phyloP scores from a whole-genome alignment of 2,113 vertebrate species.

The Callaeas wilsoni region DNA sequence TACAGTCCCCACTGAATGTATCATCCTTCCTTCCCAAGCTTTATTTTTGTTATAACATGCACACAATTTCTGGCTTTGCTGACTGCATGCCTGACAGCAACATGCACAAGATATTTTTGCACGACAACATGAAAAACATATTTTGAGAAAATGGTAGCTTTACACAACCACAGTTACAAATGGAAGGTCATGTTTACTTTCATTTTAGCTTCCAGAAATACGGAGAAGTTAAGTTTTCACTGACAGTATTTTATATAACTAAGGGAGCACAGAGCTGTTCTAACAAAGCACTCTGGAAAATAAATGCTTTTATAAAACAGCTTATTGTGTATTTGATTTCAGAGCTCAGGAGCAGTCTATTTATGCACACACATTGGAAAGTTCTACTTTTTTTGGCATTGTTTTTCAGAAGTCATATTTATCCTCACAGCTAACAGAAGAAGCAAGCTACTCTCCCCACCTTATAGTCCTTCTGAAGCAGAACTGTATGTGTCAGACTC shows the following conservation, averaged over 20 bases:
- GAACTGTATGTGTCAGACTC: conserved; percentile 82
- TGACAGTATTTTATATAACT: neutral
- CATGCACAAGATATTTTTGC: neutral
- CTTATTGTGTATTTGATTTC: neutral
- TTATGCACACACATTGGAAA: neutral
- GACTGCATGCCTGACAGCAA: neutral
- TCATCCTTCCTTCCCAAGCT: neutral
- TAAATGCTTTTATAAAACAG: conserved; percentile 17
- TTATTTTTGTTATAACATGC: neutral
- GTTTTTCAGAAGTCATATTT: neutral
- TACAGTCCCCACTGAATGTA: neutral
- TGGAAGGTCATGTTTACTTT: neutral
- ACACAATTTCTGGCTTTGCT: neutral
- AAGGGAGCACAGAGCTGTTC: neutral
- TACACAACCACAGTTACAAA: neutral
- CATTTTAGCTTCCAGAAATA: neutral
- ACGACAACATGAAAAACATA: neutral
- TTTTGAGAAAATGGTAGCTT: neutral
- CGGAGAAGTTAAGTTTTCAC: neutral
- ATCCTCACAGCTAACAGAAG: neutral
- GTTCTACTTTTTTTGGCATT: neutral
- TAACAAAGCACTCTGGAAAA: conserved; percentile 27
- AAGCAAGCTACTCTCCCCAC: conserved; percentile 64
- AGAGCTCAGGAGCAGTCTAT: neutral
- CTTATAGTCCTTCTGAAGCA: conserved; percentile 86